Evolutionary conservation across 1,140 invertebrate species (phyloP), one percentile per base, ranked within the genome.

Genomic region (Eurosta solidaginis): DNA sequence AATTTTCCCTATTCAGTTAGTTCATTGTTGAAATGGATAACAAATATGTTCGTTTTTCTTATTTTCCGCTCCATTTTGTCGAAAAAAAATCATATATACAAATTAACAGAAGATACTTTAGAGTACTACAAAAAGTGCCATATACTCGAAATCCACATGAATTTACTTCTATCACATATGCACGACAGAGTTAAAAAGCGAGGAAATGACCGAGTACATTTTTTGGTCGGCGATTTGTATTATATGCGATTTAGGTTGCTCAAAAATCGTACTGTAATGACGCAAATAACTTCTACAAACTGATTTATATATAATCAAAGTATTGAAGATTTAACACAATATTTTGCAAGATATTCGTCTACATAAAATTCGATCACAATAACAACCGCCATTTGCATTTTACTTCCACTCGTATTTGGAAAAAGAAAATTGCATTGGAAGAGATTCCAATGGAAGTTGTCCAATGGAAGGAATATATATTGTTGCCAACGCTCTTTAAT

Each of bases 301-400:
- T n/a, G 27, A 59, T 59, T 59, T 59, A 36, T 17, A 12, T 3
- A 59, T 33, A n/a, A 59, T 1, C n/a, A 14, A 17, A 33, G 29
- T 20, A 36, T 52, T 25, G 10, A 22, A 52, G 20, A 22, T 52
- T 42, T 40, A 29, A 74, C 54, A 77, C 40, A 73, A 52, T 33
- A 76, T 40, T 78, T 68, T 50, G 59, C 83, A 81, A 86, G 84
- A 85, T 82, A 83, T 83, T 85, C 81, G 82, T 85, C 81, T 82
- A 82, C 83, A 80, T 80, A 84, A 86, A 82, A 84, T 81, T 82
- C 49, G 78, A 78, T 40, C 68, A 85, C 83, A 86, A 86, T 86
- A 86, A 86, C 85, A 86, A 86, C 82, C 82, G 83, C 82, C 82
- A 83, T 83, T 83, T 83, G 83, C 83, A 84, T 83, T 83, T 79